Evolutionary conservation across 2,797 vertebrate species (phyloP).

Genomic region (Myripristis jacobus): DNA sequence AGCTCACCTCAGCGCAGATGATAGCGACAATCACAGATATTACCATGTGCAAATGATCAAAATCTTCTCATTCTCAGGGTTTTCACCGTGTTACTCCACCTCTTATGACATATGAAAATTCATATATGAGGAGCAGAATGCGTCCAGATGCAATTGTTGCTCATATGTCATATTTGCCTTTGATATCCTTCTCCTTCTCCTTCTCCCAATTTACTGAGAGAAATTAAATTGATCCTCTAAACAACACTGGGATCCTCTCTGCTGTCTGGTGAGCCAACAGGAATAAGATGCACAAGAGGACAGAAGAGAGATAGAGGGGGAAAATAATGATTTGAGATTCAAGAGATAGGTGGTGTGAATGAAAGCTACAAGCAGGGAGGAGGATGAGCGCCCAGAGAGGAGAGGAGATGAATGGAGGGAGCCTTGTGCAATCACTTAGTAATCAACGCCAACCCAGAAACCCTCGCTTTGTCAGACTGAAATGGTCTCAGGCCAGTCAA

Average conservation of each 20-base stretch:
- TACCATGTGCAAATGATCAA: conserved; percentile 68
- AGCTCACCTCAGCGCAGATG: conserved; percentile 41
- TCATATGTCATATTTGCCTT: conserved; percentile 2
- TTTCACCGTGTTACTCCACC: conserved; percentile 6
- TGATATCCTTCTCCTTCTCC: not conserved
- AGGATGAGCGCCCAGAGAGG: not conserved
- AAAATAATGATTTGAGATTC: not conserved
- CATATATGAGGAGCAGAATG: not conserved
- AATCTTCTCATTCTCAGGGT: conserved; percentile 37
- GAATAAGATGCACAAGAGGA: not conserved
- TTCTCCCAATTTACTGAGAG: not conserved
- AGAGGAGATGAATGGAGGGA: not conserved
- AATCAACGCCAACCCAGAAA: conserved; percentile 59
- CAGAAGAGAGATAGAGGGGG: not conserved
- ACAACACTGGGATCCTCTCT: not conserved
- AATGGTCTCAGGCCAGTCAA: conserved; percentile 38
- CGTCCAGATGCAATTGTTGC: not conserved
- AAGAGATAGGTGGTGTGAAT: not conserved
- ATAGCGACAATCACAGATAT: conserved; percentile 65
- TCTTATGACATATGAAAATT: conserved; percentile 1
- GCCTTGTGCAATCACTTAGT: conserved; percentile 47
- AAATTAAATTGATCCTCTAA: conserved; percentile 19
- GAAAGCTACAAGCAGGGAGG: not conserved
- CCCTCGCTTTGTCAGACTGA: conserved; percentile 36
- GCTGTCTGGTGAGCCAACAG: not conserved